A percentile compares a stretch with the other conserved stretches of the same genome.
phyloP scores from a whole-genome alignment of 1,140 invertebrate species.

The Atopsyche davidsoni region DNA sequence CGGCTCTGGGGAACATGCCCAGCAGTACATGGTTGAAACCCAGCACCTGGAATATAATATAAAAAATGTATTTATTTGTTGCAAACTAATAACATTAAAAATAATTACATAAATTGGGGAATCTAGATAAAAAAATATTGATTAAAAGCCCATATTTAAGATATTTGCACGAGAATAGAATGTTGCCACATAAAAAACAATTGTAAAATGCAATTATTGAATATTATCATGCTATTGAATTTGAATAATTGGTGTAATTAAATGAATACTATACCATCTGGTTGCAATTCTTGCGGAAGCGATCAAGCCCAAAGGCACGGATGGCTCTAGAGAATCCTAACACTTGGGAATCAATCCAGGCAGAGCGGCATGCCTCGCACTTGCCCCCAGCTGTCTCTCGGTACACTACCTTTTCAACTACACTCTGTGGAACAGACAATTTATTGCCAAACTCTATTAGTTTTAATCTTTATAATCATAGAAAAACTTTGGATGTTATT shows the following conservation, averaged over 20 bases:
- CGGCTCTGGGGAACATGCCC: slow-evolving; percentile 58
- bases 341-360: slow-evolving; percentile 82
- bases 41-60: slow-evolving; percentile 44
- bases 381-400: slow-evolving; percentile 61
- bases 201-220: too few relatives aligned
- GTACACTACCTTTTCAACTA: slow-evolving; percentile 85
- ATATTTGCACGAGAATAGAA: too few relatives aligned
- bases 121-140: too few relatives aligned
- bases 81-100: slow-evolving; percentile 2
- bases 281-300: slow-evolving; percentile 77
- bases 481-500: too few relatives aligned
- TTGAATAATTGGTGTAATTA: too few relatives aligned
- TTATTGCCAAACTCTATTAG: too few relatives aligned
- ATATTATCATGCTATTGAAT: too few relatives aligned
- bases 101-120: slow-evolving; percentile 1
- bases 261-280: slow-evolving; percentile 58
- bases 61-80: slow-evolving; percentile 12
- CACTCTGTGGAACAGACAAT: slow-evolving; percentile 74
- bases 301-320: slow-evolving; percentile 78
- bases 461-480: too few relatives aligned
- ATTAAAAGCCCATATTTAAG: too few relatives aligned
- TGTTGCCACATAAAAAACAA: too few relatives aligned
- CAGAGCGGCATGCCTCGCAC: slow-evolving; percentile 71
- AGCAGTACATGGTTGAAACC: slow-evolving; percentile 79
- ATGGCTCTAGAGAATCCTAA: slow-evolving; percentile 83